Evolutionary conservation across 2,888 invertebrate species (phyloP), one percentile per base, ranked within the genome.

Genomic region (Aphodius granarius): DNA sequence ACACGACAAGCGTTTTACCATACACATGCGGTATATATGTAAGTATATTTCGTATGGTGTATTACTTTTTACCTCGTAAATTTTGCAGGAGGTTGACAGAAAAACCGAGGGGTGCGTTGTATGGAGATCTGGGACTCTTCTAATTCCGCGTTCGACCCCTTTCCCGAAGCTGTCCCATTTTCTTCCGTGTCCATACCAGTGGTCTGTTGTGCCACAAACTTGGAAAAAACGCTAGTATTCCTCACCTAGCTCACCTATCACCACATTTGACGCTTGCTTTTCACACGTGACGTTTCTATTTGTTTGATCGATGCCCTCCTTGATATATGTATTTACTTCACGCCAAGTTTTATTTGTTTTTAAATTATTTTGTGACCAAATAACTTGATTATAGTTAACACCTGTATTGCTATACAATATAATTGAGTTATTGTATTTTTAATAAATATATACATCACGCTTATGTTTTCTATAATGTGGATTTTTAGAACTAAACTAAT

Each of bases 71-170:
- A 79, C 79, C 79, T 75, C 74, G 73, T 73, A 70, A 74, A 79
- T 74, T 74, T 77, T 73, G 74, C 75, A 21, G 79, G 79, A 20
- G 79, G 78, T 62, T 78, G 78, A 68, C 79, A 79, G 64, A 78
- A 73, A 43, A 78, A 75, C 21, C 73, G 73, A 13, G 76, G 73
- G 0, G 70, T 71, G 0, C 70, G 18, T 66, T 20, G 70, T 19
- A 73, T 16, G n/a, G 73, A 76, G 20, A 20, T 62, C n/a, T 63
- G 22, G 21, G 71, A 66, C 62, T 43, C 73, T 21, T 71, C 66
- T 19, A 18, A n/a, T 13, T 63, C 64, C 5, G 72, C 6, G 22
- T 63, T 68, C n/a, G 75, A 75, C 22, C 63, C 17, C 43, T 22
- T 63, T 16, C 17, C 16, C 4, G 19, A 43, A 66, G 43, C 66